A percentile compares a stretch with the other conserved stretches of the same genome.
phyloP scores from a whole-genome alignment of 92 coral and sea anemone genomes.

The Epizoanthus rinbou region DNA sequence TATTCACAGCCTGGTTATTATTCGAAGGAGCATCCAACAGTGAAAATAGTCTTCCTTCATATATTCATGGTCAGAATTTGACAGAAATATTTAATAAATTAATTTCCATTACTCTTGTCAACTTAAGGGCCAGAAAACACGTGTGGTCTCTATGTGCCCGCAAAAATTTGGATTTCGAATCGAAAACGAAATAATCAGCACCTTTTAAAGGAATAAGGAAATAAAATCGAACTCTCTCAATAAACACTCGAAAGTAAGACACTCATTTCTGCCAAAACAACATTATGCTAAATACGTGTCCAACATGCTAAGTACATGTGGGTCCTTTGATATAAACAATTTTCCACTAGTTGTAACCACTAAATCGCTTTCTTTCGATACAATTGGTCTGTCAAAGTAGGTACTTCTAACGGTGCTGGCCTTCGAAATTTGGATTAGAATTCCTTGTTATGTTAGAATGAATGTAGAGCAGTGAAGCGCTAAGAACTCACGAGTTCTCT shows the following conservation, averaged over 20 bases:
- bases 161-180: slow-evolving; percentile 31
- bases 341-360: slow-evolving; percentile 21
- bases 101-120: slow-evolving; percentile 64
- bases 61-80: slow-evolving; percentile 67
- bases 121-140: slow-evolving; percentile 35
- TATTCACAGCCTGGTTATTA: neutral
- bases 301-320: slow-evolving; percentile 37
- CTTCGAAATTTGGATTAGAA: neutral
- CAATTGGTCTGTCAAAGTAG: slow-evolving; percentile 1
- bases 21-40: neutral
- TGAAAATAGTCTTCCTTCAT: slow-evolving; percentile 36
- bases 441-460: neutral
- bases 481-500: slow-evolving; percentile 8
- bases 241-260: slow-evolving; percentile 24
- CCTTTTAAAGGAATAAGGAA: slow-evolving; percentile 12
- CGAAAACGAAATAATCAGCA: slow-evolving; percentile 19
- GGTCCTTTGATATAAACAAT: slow-evolving; percentile 15
- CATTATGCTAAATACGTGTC: slow-evolving; percentile 15
- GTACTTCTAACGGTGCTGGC: slow-evolving; percentile 21
- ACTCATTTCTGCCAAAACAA: slow-evolving; percentile 2
- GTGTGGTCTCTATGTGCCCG: slow-evolving; percentile 34
- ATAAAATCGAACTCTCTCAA: neutral
- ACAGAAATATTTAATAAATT: slow-evolving; percentile 73
- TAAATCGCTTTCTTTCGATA: slow-evolving; percentile 36
- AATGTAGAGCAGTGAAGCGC: neutral